phyloP scores from a whole-genome alignment of 2,113 vertebrate species.

The Arvicanthis niloticus region DNA sequence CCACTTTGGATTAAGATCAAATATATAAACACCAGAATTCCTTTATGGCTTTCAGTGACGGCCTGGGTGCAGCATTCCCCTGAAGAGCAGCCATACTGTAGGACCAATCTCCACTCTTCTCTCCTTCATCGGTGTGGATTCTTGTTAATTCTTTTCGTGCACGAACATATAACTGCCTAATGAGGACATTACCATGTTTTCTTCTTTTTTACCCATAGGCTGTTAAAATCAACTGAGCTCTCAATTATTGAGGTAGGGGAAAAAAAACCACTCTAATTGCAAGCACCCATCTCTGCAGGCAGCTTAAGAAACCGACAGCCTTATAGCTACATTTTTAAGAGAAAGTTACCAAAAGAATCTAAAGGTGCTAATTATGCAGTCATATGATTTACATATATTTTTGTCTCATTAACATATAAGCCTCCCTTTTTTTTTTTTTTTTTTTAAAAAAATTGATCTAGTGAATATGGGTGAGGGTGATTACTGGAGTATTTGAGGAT shows the following conservation, averaged over 20 bases:
- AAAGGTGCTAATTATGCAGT: slow-evolving; percentile 69
- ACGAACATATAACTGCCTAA: slow-evolving; percentile 53
- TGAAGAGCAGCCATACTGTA: not conserved
- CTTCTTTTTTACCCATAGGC: slow-evolving; percentile 57
- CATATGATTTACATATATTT: slow-evolving; percentile 69
- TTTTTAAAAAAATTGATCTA: slow-evolving; percentile 18
- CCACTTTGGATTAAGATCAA: slow-evolving; percentile 44
- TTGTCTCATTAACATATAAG: slow-evolving; percentile 53
- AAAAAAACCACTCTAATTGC: slow-evolving; percentile 71
- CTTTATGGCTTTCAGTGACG: not conserved
- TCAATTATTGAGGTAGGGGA: slow-evolving; percentile 74
- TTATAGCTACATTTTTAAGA: slow-evolving; percentile 48
- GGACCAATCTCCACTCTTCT: slow-evolving; percentile 3
- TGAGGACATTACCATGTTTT: slow-evolving; percentile 72
- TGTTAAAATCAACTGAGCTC: slow-evolving; percentile 69
- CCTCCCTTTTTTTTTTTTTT: slow-evolving; percentile 2
- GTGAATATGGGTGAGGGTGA: slow-evolving; percentile 34
- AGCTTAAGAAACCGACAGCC: slow-evolving; percentile 62
- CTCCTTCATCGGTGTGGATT: slow-evolving; percentile 33
- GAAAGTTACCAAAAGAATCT: slow-evolving; percentile 65
- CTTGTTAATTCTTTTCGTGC: slow-evolving; percentile 32
- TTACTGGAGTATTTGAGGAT: slow-evolving; percentile 30
- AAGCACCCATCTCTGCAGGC: slow-evolving; percentile 38
- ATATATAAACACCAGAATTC: not conserved
- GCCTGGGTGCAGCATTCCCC: not conserved